Base-by-base conservation (phyloP, 2,888 invertebrate species). In the Phrixothrix hirtus region DNA sequence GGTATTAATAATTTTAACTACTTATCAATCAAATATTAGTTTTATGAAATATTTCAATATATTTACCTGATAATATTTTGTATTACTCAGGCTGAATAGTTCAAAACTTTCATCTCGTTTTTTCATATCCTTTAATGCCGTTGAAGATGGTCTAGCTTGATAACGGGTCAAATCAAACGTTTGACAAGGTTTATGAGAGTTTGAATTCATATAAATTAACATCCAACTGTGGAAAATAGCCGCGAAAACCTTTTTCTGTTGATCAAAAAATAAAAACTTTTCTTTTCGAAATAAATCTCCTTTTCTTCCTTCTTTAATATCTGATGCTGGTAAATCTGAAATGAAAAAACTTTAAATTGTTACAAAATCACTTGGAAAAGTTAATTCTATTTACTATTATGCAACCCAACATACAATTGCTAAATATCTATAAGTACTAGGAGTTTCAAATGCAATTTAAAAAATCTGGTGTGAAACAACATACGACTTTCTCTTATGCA, bases 121-220 rank as follows among this genome's bases (percentile, higher is more conserved):
- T 46, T 57, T 47, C 21, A 26, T 36, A 34, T 51, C 26, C 25
- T 53, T 45, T 30, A 14, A 32, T 41, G 10, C 7, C 16, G 36
- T 29, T 13, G 37, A 35, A 36, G 44, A 41, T 14, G 43, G 37
- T 35, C 43, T 31, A 15, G 56, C 58, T 37, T 41, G 37, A 43
- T 56, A 60, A 13, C 45, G 37, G 3, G 38, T 34, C 26, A 60
- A 35, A 49, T 60, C 55, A 30, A 58, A 36, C 6, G 52, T 54
- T 17, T 54, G 54, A 2, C 38, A 37, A 2, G 56, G 54, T 48
- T 60, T 60, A 10, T 21, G 3, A n/a, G 58, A 46, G 26, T 43
- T 46, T 45, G 58, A 56, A 35, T 44, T 54, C 13, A 21, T 27
- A 34, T 44, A 51, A 44, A 56, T 11, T 21, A 56, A 35, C 10